phyloP scores from a whole-genome alignment of 2,888 invertebrate genomes.

The Furcula furcula region DNA sequence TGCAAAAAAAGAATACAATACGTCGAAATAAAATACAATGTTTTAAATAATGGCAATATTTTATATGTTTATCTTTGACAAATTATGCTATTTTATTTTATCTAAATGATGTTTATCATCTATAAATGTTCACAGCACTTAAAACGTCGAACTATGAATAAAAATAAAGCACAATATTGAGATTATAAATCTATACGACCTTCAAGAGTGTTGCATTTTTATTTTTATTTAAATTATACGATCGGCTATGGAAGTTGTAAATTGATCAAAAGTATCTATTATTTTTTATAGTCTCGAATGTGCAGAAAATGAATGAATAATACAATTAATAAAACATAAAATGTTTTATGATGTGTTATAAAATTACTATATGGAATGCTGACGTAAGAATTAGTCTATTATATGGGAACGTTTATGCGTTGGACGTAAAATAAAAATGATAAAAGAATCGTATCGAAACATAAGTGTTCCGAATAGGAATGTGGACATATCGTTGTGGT shows the following conservation, averaged over 20 bases:
- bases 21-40: too few relatives aligned
- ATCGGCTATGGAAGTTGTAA: conserved; percentile 1
- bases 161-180: conserved; percentile 4
- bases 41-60: too few relatives aligned
- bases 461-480: conserved; percentile 22
- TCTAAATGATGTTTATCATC: conserved; percentile 20
- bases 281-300: conserved; percentile 1
- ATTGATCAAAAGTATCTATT: conserved; percentile 3
- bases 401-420: background rate
- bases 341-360: conserved; percentile 1
- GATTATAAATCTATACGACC: conserved; percentile 6
- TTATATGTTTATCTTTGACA: conserved; percentile 28
- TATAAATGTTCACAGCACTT: conserved; percentile 17
- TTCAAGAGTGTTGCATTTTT: conserved; percentile 1
- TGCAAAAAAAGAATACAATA: too few relatives aligned
- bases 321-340: conserved; percentile 3
- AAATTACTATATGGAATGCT: background rate
- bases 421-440: background rate
- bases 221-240: background rate
- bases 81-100: conserved; percentile 30
- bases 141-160: conserved; percentile 5
- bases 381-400: background rate
- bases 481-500: conserved; percentile 12
- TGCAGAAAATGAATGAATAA: conserved; percentile 1
- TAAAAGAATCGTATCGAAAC: background rate